Evolutionary conservation across 2,888 invertebrate species (phyloP).

Genomic region (Magallana nippona): DNA sequence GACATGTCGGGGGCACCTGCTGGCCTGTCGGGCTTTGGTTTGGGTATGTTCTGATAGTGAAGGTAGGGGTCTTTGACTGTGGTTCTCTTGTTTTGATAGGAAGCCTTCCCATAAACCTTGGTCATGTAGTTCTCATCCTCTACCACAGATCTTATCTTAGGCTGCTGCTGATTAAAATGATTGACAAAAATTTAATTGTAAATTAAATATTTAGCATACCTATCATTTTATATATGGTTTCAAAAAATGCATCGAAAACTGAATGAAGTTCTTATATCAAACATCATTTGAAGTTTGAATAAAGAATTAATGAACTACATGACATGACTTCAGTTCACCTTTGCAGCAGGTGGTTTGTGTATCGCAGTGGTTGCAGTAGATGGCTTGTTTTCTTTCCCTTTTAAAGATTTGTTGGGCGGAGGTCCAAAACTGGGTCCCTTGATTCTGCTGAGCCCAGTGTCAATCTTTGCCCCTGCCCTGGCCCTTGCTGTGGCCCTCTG

Average conservation of each 20-base stretch:
- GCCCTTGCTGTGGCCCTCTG: constrained; percentile 28
- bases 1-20: constrained; percentile 53
- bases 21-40: constrained; percentile 61
- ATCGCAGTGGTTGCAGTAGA: background rate
- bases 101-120: constrained; percentile 74
- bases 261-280: background rate
- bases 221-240: too few relatives aligned
- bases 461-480: constrained; percentile 50
- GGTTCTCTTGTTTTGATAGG: constrained; percentile 73
- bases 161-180: constrained; percentile 37
- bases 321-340: background rate
- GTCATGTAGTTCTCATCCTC: constrained; percentile 69
- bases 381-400: constrained; percentile 34
- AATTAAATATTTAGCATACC: too few relatives aligned
- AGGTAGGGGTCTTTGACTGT: constrained; percentile 73
- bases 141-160: constrained; percentile 55
- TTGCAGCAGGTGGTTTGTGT: constrained; percentile 28
- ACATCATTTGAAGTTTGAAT: background rate
- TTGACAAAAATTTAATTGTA: too few relatives aligned
- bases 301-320: too few relatives aligned
- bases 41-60: constrained; percentile 68
- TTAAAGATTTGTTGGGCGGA: constrained; percentile 19
- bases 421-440: constrained; percentile 44
- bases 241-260: background rate
- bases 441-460: constrained; percentile 45